phyloP scores from a whole-genome alignment of 2,113 vertebrate genomes.

The Melanerpes aurifrons region DNA sequence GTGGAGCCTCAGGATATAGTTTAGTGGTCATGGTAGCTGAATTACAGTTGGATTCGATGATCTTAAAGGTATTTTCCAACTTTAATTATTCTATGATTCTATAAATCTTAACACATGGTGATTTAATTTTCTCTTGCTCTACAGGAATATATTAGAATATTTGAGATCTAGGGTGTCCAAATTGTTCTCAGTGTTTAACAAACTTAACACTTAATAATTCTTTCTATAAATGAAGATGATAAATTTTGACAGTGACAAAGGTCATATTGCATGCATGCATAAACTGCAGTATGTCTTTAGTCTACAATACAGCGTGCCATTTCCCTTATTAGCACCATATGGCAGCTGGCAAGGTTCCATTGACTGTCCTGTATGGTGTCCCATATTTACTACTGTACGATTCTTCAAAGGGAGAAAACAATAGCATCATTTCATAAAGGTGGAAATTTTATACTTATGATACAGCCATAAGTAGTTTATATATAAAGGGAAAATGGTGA shows the following conservation, averaged over 20 bases:
- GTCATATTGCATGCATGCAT: neutral
- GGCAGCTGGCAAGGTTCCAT: slow-evolving; percentile 25
- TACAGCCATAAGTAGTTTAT: neutral
- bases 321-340: neutral
- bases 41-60: no score
- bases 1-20: no score
- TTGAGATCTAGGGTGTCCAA: neutral
- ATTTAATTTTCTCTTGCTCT: neutral
- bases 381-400: neutral
- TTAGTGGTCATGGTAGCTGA: no score
- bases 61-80: no score
- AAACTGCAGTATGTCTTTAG: neutral
- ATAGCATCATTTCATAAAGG: neutral
- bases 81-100: no score
- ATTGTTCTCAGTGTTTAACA: neutral
- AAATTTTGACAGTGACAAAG: neutral
- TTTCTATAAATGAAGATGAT: neutral
- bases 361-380: neutral
- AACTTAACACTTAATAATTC: neutral
- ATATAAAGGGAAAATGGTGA: neutral
- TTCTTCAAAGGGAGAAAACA: neutral
- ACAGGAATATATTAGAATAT: neutral
- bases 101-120: neutral
- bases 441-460: neutral
- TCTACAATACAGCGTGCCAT: neutral